A percentile compares a stretch with the other conserved stretches of the same genome.
These are phyloP conservation scores for Myodes glareolus DNA, from an alignment of 2,113 vertebrate genomes.

Conservation along the genomic window DNA sequence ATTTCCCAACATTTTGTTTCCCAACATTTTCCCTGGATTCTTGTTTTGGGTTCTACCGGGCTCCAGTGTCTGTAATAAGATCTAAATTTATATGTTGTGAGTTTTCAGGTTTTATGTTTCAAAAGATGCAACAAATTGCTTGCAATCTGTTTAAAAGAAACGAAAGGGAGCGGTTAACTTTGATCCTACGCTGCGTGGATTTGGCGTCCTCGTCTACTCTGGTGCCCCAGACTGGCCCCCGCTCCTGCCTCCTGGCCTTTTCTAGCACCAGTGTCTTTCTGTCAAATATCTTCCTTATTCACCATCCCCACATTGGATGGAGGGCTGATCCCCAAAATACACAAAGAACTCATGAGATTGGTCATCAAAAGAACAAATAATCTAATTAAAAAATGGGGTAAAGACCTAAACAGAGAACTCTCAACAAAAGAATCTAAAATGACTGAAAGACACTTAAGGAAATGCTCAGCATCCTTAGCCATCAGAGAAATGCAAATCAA, in stretches of 20 bases:
- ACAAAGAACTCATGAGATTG: no score
- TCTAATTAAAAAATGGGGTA: no score
- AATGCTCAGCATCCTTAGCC: no score
- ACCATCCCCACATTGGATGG: no score
- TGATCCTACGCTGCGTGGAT: neutral
- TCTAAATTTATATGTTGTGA: slow-evolving; percentile 47
- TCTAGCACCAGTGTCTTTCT: neutral
- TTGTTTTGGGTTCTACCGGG: slow-evolving; percentile 2
- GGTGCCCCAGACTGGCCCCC: accelerated
- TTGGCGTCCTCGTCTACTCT: neutral
- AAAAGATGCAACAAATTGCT: slow-evolving; percentile 3
- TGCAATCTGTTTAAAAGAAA: slow-evolving; percentile 39
- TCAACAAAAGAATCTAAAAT: no score
- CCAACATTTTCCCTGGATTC: slow-evolving; percentile 36
- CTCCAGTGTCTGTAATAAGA: neutral
- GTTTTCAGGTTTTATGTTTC: slow-evolving; percentile 35
- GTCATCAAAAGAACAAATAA: no score
- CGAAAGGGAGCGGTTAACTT: neutral
- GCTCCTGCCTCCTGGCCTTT: neutral
- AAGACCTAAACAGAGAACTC: no score
- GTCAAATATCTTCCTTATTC: neutral
- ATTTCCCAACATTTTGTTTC: slow-evolving; percentile 42
- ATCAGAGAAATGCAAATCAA: no score
- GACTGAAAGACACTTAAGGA: no score
- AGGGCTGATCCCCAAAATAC: no score